A percentile compares a stretch with the other conserved stretches of the same genome.
Conservation (phyloP, 1,140 invertebrate genomes). For the Anastatus disparis region DNA sequence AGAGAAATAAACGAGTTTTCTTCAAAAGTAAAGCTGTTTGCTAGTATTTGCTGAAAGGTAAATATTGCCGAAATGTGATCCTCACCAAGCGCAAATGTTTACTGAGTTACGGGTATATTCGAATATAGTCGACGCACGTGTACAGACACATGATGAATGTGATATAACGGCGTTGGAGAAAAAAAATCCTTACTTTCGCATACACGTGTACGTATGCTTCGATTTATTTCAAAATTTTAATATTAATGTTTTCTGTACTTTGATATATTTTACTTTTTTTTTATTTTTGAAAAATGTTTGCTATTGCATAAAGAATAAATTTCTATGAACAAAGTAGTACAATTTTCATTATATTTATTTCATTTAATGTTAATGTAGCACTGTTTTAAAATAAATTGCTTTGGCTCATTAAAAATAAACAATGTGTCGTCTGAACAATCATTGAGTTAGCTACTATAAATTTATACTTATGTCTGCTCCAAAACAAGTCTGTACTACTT, state of each 20-base stretch:
- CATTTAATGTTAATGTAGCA: no score
- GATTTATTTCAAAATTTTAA: no score
- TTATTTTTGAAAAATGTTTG: no score
- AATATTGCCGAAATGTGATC: constrained; percentile 54
- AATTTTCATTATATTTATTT: no score
- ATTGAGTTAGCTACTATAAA: neutral
- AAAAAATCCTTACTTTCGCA: neutral
- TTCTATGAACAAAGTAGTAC: no score
- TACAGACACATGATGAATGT: neutral
- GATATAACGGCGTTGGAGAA: neutral
- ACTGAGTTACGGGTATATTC: constrained; percentile 41
- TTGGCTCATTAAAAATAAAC: no score
- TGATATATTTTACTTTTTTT: no score
- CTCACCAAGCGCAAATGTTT: constrained; percentile 58
- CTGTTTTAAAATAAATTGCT: no score
- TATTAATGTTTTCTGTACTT: no score
- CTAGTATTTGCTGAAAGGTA: constrained; percentile 56
- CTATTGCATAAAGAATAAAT: no score
- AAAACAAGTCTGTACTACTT: constrained; percentile 21
- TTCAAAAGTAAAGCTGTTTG: constrained; percentile 54
- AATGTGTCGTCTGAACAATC: no score
- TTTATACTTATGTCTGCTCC: constrained; percentile 1
- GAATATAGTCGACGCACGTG: constrained; percentile 40
- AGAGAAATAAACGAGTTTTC: constrained; percentile 57
- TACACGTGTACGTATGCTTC: neutral